Percentiles rank a stretch among this genome's conserved stretches.
Evolutionary conservation across 2,888 invertebrate species (phyloP).

Genomic region (Amblyteles armatorius): DNA sequence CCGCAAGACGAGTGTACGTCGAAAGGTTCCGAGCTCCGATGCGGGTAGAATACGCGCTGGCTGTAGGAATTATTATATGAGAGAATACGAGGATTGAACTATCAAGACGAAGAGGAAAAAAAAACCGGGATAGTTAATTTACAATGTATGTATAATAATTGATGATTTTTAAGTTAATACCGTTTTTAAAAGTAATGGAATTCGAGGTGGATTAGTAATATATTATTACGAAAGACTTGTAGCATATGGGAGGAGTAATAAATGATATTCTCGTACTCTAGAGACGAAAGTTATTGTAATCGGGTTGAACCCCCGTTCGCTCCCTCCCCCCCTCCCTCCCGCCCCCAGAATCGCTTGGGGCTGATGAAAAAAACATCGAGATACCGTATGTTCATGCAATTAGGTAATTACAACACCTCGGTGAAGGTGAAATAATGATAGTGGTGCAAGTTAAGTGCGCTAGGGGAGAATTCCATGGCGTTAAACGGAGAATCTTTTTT

Average conservation of each 20-base stretch:
- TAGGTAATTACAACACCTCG: conserved; percentile 27
- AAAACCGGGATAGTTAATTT: conserved; percentile 51
- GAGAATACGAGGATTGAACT: conserved; percentile 15
- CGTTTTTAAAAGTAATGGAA: conserved; percentile 46
- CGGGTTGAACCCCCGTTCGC: conserved; percentile 10
- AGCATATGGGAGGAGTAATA: conserved; percentile 69
- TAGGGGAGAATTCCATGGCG: neutral
- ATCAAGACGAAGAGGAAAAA: neutral
- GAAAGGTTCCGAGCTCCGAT: conserved; percentile 11
- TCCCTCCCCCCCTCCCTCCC: neutral
- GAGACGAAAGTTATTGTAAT: conserved; percentile 53
- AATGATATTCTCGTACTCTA: conserved; percentile 72
- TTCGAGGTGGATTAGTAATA: conserved; percentile 59
- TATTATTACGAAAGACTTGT: conserved; percentile 66
- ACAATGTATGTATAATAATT: conserved; percentile 59
- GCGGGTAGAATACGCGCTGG: conserved; percentile 3
- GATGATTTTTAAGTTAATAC: conserved; percentile 59
- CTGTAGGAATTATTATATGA: conserved; percentile 6
- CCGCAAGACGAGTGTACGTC: conserved; percentile 14
- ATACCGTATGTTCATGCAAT: conserved; percentile 29
- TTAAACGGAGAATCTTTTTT: neutral
- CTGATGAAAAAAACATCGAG: conserved; percentile 13
- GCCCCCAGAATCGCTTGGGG: neutral
- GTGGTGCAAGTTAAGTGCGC: conserved; percentile 3
- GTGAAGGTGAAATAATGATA: conserved; percentile 25